phyloP scores from a whole-genome alignment of 2,888 invertebrate genomes.

The Agriotes lineatus region DNA sequence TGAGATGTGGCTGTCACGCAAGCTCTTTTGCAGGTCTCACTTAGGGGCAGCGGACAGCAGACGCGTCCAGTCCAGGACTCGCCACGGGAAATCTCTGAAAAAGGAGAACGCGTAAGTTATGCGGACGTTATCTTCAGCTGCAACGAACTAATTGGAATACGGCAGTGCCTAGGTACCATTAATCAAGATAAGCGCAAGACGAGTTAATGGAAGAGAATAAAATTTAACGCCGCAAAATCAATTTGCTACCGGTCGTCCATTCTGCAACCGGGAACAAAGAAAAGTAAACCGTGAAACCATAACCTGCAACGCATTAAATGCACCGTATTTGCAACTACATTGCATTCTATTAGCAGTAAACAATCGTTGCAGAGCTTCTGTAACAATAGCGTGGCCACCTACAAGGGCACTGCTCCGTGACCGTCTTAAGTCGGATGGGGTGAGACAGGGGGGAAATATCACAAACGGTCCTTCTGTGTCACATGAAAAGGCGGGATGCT shows the following conservation, averaged over 20 bases:
- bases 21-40: conserved; percentile 79
- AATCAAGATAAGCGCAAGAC: background rate
- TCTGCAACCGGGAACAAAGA: conserved; percentile 4
- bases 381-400: conserved; percentile 26
- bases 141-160: background rate
- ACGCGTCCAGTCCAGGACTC: conserved; percentile 84
- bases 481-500: conserved; percentile 36
- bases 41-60: conserved; percentile 81
- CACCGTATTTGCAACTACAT: conserved; percentile 12
- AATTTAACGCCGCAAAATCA: background rate
- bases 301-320: conserved; percentile 19
- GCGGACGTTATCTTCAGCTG: too few species aligned
- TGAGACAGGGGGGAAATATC: conserved; percentile 10
- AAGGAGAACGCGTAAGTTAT: too few species aligned
- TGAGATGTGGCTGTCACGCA: conserved; percentile 74
- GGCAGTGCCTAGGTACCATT: too few species aligned
- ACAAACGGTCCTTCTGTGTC: conserved; percentile 25
- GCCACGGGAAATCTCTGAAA: conserved; percentile 78
- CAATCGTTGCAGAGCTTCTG: conserved; percentile 14
- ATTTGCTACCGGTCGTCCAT: background rate
- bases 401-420: conserved; percentile 24
- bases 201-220: too few species aligned
- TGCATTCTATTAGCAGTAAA: conserved; percentile 22
- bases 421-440: conserved; percentile 4
- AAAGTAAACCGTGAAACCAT: background rate